These are phyloP conservation scores for Malurus cyaneus DNA, from an alignment of 2,113 vertebrate species.

Conservation along the genomic window DNA sequence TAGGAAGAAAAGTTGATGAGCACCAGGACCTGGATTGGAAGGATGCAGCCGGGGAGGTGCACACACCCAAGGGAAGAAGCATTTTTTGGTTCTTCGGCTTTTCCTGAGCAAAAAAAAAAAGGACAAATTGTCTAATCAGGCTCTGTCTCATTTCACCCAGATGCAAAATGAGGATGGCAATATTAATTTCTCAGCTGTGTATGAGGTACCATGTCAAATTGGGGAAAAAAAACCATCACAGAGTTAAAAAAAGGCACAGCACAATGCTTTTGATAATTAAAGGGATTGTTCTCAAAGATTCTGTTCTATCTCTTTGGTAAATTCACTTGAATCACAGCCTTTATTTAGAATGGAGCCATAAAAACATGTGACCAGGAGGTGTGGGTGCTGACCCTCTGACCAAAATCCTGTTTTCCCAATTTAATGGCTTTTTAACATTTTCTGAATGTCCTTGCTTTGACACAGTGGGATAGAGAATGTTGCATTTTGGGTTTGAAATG, in stretches of 20 bases:
- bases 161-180: background rate
- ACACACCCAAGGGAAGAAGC: background rate
- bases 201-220: background rate
- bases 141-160: background rate
- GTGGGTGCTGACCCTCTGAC: background rate
- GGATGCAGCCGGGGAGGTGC: background rate
- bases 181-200: background rate
- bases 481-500: background rate
- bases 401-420: background rate
- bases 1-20: background rate
- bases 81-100: background rate
- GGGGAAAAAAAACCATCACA: rapidly evolving
- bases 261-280: background rate
- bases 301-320: background rate
- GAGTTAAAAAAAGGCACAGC: background rate
- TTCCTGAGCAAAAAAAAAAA: background rate
- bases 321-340: background rate
- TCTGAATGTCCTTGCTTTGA: background rate
- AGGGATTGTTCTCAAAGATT: background rate
- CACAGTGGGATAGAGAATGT: background rate
- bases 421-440: too few species aligned
- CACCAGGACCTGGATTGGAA: background rate
- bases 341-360: background rate
- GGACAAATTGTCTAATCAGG: background rate
- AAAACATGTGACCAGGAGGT: rapidly evolving